phyloP scores from a whole-genome alignment of 2,888 invertebrate genomes.

The Apodemia mormo region DNA sequence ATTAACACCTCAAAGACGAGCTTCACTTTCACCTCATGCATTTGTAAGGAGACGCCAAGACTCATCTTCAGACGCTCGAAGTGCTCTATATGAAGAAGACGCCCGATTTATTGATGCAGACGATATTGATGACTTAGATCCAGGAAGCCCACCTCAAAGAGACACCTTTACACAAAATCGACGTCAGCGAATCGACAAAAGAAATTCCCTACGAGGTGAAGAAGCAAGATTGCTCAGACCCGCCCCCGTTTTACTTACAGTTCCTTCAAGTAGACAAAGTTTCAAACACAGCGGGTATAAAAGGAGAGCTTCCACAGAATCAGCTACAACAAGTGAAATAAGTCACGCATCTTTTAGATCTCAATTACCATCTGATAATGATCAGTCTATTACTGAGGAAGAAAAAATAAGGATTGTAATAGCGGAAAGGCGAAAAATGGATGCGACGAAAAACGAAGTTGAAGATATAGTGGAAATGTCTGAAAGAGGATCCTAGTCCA shows the following conservation, averaged over 20 bases:
- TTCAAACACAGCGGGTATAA: constrained; percentile 52
- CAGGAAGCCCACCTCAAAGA: constrained; percentile 69
- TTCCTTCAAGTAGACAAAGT: constrained; percentile 62
- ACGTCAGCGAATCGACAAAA: constrained; percentile 69
- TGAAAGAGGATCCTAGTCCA: constrained; percentile 76
- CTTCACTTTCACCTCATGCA: constrained; percentile 78
- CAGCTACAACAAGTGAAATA: constrained; percentile 52
- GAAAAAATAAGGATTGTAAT: constrained; percentile 83
- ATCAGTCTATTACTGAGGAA: constrained; percentile 63
- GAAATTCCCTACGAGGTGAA: constrained; percentile 70
- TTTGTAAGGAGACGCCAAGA: constrained; percentile 75
- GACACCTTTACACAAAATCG: constrained; percentile 77
- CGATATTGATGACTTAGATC: constrained; percentile 76
- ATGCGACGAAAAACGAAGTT: constrained; percentile 63
- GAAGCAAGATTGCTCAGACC: constrained; percentile 71
- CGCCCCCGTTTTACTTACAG: constrained; percentile 60
- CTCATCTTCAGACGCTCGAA: constrained; percentile 68
- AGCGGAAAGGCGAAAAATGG: constrained; percentile 82
- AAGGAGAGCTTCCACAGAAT: constrained; percentile 60
- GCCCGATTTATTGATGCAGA: constrained; percentile 83
- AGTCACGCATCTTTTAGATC: constrained; percentile 51
- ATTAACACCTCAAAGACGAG: constrained; percentile 77
- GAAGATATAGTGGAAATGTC: constrained; percentile 67
- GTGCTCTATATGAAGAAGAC: constrained; percentile 76
- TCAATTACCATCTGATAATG: constrained; percentile 50